phyloP scores from a whole-genome alignment of 53 echinoderm and acorn worm species.

The Mesocentrotus franciscanus region DNA sequence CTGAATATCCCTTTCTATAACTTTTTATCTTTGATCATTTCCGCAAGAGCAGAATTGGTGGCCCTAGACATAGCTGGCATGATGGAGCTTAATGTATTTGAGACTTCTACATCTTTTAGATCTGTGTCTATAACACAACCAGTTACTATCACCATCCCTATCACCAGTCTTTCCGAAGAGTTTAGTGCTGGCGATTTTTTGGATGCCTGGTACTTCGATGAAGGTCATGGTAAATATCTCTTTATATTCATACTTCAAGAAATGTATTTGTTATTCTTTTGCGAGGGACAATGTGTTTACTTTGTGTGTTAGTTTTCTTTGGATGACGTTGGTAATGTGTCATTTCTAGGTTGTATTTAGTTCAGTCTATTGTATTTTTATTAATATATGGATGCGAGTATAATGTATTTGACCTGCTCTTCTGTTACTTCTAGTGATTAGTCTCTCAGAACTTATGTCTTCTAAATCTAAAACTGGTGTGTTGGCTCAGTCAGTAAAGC shows the following conservation, averaged over 20 bases:
- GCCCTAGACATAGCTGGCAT: constrained; percentile 62
- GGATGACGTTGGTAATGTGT: too few relatives aligned
- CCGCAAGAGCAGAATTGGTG: background rate
- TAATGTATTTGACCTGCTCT: too few relatives aligned
- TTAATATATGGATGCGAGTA: background rate
- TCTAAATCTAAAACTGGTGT: too few relatives aligned
- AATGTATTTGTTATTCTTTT: too few relatives aligned
- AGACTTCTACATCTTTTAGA: background rate
- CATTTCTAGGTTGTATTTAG: too few relatives aligned
- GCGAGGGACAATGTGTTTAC: too few relatives aligned
- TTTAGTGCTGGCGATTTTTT: constrained; percentile 57
- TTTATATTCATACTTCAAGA: background rate
- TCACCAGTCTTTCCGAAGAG: constrained; percentile 64
- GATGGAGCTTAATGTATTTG: constrained; percentile 65
- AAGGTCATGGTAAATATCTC: constrained; percentile 52
- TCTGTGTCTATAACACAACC: background rate
- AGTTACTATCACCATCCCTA: constrained; percentile 58
- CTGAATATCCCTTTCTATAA: background rate
- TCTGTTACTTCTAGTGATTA: background rate
- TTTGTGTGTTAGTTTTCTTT: too few relatives aligned
- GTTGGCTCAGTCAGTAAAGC: too few relatives aligned
- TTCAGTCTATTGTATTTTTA: too few relatives aligned
- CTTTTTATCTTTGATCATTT: background rate
- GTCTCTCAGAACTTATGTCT: background rate
- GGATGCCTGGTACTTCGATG: constrained; percentile 71